phyloP scores from a whole-genome alignment of 2,888 invertebrate genomes.

The Oegoconia quadripuncta region DNA sequence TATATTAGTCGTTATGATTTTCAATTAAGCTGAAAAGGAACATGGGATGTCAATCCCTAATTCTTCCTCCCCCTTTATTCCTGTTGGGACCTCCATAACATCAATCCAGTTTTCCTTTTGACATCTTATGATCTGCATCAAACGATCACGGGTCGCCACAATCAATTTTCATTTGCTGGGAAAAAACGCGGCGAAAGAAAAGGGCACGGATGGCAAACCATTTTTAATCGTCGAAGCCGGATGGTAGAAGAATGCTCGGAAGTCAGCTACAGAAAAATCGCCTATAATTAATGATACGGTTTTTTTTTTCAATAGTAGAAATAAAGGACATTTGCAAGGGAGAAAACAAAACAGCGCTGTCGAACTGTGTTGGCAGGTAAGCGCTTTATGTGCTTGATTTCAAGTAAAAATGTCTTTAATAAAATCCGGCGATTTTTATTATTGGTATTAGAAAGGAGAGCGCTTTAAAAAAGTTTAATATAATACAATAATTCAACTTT shows the following conservation, averaged over 20 bases:
- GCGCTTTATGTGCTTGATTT: constrained; percentile 30
- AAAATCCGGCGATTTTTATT: background rate
- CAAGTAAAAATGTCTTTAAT: background rate
- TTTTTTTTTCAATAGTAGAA: constrained; percentile 60
- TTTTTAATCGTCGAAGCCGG: constrained; percentile 68
- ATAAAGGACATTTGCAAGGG: constrained; percentile 63
- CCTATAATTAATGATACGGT: constrained; percentile 71
- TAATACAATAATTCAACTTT: too few species aligned
- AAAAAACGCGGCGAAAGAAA: constrained; percentile 28
- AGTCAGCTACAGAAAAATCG: constrained; percentile 73
- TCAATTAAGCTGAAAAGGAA: too few species aligned
- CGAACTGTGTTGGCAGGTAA: background rate
- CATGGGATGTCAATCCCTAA: too few species aligned
- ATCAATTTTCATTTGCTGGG: constrained; percentile 71
- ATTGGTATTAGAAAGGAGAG: too few species aligned
- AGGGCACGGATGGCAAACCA: constrained; percentile 52
- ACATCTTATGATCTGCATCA: constrained; percentile 53
- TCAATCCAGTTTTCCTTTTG: background rate
- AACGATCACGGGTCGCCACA: constrained; percentile 62
- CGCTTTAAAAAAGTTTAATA: too few species aligned
- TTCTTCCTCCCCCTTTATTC: too few species aligned
- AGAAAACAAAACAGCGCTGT: constrained; percentile 59
- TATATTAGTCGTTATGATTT: too few species aligned
- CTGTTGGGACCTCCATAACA: too few species aligned
- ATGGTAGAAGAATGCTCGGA: constrained; percentile 57